phyloP scores from a whole-genome alignment of 2,113 vertebrate species.

The Phainopepla nitens region DNA sequence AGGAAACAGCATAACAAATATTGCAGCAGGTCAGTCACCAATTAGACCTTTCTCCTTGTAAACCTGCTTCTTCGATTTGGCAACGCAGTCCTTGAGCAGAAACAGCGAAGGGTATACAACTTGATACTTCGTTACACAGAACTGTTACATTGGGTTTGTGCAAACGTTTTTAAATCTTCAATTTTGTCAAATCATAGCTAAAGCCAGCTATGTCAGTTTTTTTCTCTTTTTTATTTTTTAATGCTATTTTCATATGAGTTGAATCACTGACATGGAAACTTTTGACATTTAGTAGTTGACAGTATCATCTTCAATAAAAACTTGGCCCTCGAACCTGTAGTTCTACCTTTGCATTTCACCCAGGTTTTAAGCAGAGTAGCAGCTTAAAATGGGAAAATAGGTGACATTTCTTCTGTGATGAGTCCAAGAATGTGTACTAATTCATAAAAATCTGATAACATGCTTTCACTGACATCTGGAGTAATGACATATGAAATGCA shows the following conservation, averaged over 20 bases:
- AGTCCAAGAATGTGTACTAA: background rate
- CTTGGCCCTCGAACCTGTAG: background rate
- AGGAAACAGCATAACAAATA: conserved; percentile 38
- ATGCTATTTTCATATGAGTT: background rate
- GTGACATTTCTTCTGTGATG: background rate
- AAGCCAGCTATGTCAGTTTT: background rate
- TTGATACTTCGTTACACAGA: background rate
- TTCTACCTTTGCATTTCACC: background rate
- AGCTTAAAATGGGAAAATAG: background rate
- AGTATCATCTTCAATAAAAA: background rate
- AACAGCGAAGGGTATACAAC: background rate
- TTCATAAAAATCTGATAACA: background rate
- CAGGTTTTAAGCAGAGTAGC: background rate
- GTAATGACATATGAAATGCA: conserved; percentile 29
- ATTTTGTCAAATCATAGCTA: background rate
- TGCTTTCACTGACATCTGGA: background rate
- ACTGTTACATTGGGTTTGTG: background rate
- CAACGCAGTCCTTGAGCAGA: background rate
- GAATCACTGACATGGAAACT: background rate
- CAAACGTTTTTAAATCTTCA: background rate
- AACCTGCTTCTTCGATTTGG: background rate
- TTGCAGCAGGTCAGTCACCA: conserved; percentile 26
- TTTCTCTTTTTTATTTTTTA: background rate
- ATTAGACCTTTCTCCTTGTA: conserved; percentile 21
- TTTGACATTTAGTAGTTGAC: background rate